A percentile compares a stretch with the other conserved stretches of the same genome.
Conservation (phyloP, 2,888 invertebrate species). For the Xestoiulus laeticollis region DNA sequence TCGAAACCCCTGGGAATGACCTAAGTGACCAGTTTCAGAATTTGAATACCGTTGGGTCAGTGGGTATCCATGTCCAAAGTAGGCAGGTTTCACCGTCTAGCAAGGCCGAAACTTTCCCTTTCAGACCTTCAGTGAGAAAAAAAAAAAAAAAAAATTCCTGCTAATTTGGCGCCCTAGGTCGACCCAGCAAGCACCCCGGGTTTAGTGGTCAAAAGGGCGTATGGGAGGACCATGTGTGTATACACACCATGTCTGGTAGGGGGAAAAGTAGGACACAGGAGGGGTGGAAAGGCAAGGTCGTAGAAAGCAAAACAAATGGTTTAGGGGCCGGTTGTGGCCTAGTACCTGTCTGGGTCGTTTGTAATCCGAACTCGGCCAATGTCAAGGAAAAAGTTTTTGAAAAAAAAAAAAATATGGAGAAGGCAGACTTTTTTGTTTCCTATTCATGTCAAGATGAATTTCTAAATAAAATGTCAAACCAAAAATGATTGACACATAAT, state of each 20-base stretch:
- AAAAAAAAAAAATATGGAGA: background rate
- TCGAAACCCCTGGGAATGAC: background rate
- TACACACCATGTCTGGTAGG: background rate
- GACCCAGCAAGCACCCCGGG: background rate
- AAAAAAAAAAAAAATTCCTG: slow-evolving; percentile 2
- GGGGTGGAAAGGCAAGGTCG: slow-evolving; percentile 26
- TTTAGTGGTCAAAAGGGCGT: slow-evolving; percentile 10
- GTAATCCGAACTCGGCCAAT: slow-evolving; percentile 26
- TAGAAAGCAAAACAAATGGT: slow-evolving; percentile 20
- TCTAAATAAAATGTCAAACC: background rate
- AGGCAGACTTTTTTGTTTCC: background rate
- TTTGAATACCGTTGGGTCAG: background rate
- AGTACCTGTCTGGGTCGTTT: background rate
- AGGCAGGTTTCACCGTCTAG: background rate
- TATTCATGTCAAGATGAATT: background rate
- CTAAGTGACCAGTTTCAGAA: background rate
- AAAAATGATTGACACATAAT: too few species aligned
- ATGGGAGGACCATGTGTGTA: background rate
- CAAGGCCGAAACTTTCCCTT: background rate
- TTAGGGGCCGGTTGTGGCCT: too few species aligned
- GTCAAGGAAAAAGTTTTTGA: background rate
- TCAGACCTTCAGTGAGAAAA: background rate
- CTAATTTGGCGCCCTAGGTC: background rate
- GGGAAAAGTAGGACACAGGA: background rate
- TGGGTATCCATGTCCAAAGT: background rate